Evolutionary conservation across 2,113 vertebrate species (phyloP), one percentile per base, ranked within the genome.

Genomic region (Prionailurus viverrinus): DNA sequence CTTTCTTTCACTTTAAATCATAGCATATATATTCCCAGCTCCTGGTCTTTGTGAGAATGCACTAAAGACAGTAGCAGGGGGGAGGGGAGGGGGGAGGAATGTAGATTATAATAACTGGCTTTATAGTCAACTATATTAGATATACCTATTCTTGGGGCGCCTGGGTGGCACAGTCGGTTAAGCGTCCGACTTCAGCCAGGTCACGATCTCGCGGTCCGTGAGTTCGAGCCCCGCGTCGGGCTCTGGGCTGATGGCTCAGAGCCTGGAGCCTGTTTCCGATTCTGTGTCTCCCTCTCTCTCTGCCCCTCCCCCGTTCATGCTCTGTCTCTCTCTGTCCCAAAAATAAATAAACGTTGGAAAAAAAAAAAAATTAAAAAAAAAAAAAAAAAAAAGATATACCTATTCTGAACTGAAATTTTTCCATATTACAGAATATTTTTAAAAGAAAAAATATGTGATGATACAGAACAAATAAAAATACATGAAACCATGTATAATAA

Each of bases 1-100:
- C 25, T 91, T 89, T 76, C 55, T 93, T 95, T 85, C 81, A 84
- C 33, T 97, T 87, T 91, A 95, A 83, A 86, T 78, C 31, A 78
- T 2, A 85, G 39, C 73, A 90, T 69, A 85, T 58, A 83, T 41
- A 89, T 74, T 80, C 36, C 10, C 10, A 83, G 36, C 13, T 25
- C 25, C 63, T n/a, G 83, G 58, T n/a, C 19, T 94, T 85, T 92
- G 55, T 95, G 85, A 92, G 58, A 92, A 90, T 55, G 33, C 29
- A 92, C 33, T 78, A 84, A 91, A 27, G 19, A 87, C 29, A 27
- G 68, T 45, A 45, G 45, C 45, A 45, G 45, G 8, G 45, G 21
- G 21, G 14, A 1, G n/a, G 41, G 33, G 73, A 21, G 27, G 18
- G 18, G 12, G 16, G 25, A 23, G 7, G 78, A 93, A 91, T 31